Evolutionary conservation across 2,888 invertebrate genomes (phyloP).

Genomic region (Amiota mariae): DNA sequence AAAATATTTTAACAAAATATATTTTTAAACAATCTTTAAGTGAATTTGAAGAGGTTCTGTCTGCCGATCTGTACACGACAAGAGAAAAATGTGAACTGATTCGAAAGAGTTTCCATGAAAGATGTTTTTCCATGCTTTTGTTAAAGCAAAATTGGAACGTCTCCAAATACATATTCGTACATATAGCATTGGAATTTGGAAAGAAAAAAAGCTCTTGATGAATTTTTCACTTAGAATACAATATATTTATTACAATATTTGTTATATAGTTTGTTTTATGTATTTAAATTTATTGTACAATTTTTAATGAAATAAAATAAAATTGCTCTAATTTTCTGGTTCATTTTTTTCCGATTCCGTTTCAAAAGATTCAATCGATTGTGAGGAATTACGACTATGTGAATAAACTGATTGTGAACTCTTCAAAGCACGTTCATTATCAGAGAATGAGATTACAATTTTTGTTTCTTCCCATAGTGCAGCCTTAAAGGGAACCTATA

Average conservation of each 20-base stretch:
- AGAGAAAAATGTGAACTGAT: constrained; percentile 46
- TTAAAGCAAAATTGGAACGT: constrained; percentile 8
- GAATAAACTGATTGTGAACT: constrained; percentile 73
- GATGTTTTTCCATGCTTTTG: constrained; percentile 27
- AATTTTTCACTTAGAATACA: not conserved
- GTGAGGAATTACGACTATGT: constrained; percentile 68
- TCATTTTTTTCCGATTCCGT: constrained; percentile 59
- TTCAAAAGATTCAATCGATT: constrained; percentile 69
- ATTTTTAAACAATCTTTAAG: constrained; percentile 7
- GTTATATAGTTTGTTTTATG: not conserved
- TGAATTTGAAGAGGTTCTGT: constrained; percentile 3
- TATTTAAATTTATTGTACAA: not conserved
- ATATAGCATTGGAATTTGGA: constrained; percentile 29
- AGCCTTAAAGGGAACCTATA: constrained; percentile 78
- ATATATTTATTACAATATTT: not conserved
- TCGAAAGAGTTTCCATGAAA: constrained; percentile 14
- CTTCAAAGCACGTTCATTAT: constrained; percentile 80
- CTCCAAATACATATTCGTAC: not conserved
- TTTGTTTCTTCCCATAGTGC: constrained; percentile 81
- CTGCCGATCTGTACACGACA: constrained; percentile 37
- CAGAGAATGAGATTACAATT: constrained; percentile 81
- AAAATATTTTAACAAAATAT: constrained; percentile 19
- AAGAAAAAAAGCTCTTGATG: constrained; percentile 28
- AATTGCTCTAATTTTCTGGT: not conserved
- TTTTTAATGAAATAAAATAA: not conserved